A percentile compares a stretch with the other conserved stretches of the same genome.
Evolutionary conservation across 2,797 vertebrate genomes (phyloP).

Genomic region (Gadopsis marmoratus): DNA sequence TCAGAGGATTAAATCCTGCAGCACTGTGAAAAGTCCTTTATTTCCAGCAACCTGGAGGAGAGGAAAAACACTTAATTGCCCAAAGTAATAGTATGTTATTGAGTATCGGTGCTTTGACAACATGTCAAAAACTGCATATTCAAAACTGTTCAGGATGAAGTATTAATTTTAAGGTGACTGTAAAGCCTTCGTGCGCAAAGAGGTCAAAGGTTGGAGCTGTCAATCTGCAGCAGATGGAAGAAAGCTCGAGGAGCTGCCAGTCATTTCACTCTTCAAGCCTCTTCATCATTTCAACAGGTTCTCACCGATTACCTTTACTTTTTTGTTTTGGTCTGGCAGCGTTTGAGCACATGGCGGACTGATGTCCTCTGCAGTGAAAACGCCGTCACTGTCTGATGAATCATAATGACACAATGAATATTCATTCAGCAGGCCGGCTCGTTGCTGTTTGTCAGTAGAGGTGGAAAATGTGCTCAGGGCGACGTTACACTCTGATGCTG

Average conservation of each 20-base stretch:
- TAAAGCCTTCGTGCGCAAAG: neutral
- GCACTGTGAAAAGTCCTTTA: neutral
- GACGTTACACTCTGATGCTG: constrained; percentile 41
- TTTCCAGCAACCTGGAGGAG: neutral
- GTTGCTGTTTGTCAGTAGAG: constrained; percentile 45
- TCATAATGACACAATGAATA: constrained; percentile 53
- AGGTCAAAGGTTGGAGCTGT: constrained; percentile 22
- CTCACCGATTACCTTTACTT: neutral
- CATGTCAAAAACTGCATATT: neutral
- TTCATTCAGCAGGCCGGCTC: constrained; percentile 23
- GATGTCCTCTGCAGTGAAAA: constrained; percentile 7
- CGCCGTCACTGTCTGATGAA: neutral
- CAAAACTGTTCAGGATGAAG: neutral
- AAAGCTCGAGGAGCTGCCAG: neutral
- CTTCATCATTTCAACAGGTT: constrained; percentile 15
- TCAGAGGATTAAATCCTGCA: neutral
- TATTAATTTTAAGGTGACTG: neutral
- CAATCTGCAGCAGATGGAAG: neutral
- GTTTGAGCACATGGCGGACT: neutral
- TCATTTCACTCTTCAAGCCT: constrained; percentile 4
- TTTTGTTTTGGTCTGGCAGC: neutral
- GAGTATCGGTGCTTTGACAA: neutral
- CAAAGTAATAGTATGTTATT: neutral
- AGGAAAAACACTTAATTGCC: neutral
- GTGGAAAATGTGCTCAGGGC: constrained; percentile 27